Conservation (phyloP, 2,888 invertebrate genomes). For the Hypena proboscidalis region DNA sequence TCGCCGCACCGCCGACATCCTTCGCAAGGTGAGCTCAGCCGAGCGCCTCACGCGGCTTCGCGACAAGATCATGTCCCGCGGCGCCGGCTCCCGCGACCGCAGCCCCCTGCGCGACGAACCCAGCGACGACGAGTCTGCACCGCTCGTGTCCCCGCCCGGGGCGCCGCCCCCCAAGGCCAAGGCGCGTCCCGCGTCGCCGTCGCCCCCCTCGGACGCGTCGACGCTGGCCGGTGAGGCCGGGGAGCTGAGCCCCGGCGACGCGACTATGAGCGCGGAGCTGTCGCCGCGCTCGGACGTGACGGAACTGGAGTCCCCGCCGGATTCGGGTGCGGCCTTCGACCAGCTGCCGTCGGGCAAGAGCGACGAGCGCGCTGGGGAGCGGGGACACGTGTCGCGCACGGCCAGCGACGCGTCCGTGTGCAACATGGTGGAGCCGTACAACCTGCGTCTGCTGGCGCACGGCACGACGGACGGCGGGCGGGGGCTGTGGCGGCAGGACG, state of each 20-base stretch:
- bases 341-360: constrained; percentile 62
- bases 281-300: constrained; percentile 77
- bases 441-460: constrained; percentile 72
- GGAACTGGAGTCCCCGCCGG: constrained; percentile 69
- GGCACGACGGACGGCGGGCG: constrained; percentile 64
- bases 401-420: constrained; percentile 64
- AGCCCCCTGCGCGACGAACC: constrained; percentile 65
- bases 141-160: constrained; percentile 82
- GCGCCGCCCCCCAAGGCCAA: constrained; percentile 9
- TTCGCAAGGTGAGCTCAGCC: constrained; percentile 72
- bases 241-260: constrained; percentile 38
- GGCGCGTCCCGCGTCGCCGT: constrained; percentile 31
- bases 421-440: constrained; percentile 77
- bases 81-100: constrained; percentile 68
- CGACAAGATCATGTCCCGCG: constrained; percentile 69
- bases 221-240: constrained; percentile 52
- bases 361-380: constrained; percentile 31
- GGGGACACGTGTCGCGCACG: constrained; percentile 40
- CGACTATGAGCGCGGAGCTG: constrained; percentile 55
- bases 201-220: constrained; percentile 40
- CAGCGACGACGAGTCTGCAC: constrained; percentile 89
- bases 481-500: constrained; percentile 80
- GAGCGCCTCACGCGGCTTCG: constrained; percentile 70
- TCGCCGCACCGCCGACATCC: constrained; percentile 68
- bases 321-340: constrained; percentile 55